Percentiles rank a stretch among this genome's conserved stretches.
Evolutionary conservation across 2,888 invertebrate species (phyloP).

Genomic region (Zygothrica quintamaculata): DNA sequence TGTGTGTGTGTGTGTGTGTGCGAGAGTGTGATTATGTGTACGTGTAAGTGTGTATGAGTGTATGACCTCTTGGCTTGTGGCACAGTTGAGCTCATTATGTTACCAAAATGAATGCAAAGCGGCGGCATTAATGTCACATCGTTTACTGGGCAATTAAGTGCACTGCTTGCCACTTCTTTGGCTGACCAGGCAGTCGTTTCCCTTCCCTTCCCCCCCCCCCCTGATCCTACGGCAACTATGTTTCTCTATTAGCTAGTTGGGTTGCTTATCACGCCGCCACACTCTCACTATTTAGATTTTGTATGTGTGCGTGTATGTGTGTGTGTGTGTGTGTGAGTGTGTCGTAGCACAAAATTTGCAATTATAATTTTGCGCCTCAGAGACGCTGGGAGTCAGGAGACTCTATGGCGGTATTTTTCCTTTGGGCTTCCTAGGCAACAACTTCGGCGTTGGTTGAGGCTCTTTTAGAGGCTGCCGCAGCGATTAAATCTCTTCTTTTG

Average conservation of each 20-base stretch:
- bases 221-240: background rate
- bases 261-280: constrained; percentile 74
- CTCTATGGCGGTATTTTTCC: constrained; percentile 68
- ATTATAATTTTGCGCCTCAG: constrained; percentile 77
- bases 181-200: constrained; percentile 7
- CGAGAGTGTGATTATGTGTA: too few relatives aligned
- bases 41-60: too few relatives aligned
- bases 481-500: constrained; percentile 63
- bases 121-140: constrained; percentile 74
- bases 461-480: constrained; percentile 50
- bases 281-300: constrained; percentile 66
- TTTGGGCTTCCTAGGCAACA: constrained; percentile 54
- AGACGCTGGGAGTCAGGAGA: constrained; percentile 44
- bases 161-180: constrained; percentile 51
- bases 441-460: constrained; percentile 43
- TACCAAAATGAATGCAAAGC: constrained; percentile 76
- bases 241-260: constrained; percentile 59
- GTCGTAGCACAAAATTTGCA: constrained; percentile 68
- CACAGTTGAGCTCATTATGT: constrained; percentile 63
- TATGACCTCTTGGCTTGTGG: constrained; percentile 50
- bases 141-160: constrained; percentile 50
- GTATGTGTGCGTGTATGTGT: constrained; percentile 11
- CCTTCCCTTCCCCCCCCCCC: background rate
- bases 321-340: constrained; percentile 12
- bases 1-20: too few relatives aligned